Conservation (phyloP, 2,113 vertebrate species). For the Sylvilagus bachmani region DNA sequence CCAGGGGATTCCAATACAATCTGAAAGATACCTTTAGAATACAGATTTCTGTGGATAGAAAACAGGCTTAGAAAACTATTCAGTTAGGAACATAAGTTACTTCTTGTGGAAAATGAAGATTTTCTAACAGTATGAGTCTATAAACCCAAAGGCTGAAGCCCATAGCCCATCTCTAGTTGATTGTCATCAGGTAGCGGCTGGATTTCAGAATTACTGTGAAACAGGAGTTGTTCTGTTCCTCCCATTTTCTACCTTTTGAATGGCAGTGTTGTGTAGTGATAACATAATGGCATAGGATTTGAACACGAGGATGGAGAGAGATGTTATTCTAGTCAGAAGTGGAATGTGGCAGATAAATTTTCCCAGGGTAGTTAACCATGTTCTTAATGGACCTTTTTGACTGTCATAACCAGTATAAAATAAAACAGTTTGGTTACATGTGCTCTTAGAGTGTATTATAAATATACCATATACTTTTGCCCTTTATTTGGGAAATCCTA, state of each 20-base stretch:
- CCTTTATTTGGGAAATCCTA: neutral
- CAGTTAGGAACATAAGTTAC: neutral
- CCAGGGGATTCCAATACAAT: no score
- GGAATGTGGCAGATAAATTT: neutral
- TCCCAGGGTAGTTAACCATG: neutral
- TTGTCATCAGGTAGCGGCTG: neutral
- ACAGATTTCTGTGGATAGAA: neutral
- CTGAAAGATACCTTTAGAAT: neutral
- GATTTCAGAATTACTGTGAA: neutral
- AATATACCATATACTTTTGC: neutral
- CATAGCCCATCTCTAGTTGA: neutral
- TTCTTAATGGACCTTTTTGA: neutral
- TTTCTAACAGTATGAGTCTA: neutral
- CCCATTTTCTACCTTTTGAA: neutral
- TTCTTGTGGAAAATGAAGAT: neutral
- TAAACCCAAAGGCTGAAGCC: neutral
- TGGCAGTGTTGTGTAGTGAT: neutral
- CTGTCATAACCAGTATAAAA: neutral
- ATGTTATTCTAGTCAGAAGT: neutral
- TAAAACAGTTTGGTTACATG: neutral
- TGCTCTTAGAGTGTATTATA: neutral
- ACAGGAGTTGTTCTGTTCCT: neutral
- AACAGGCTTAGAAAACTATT: neutral
- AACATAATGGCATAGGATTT: neutral
- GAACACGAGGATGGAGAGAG: neutral